These are phyloP conservation scores for Druon quercuslanigerum DNA, from an alignment of 1,140 invertebrate genomes.

Conservation along the genomic window DNA sequence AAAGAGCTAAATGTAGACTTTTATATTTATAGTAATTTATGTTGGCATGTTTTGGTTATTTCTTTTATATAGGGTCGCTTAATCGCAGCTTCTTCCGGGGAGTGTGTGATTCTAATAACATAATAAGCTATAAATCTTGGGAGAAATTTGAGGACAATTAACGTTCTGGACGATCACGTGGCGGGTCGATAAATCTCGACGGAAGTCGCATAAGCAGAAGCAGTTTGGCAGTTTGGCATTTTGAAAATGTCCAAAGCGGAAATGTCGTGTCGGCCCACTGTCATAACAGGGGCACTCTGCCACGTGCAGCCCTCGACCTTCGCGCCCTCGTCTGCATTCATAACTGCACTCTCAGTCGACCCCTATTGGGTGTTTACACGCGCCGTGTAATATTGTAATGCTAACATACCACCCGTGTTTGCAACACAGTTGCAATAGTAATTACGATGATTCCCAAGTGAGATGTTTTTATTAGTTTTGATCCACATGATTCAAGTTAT, in stretches of 20 bases:
- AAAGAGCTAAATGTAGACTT: too few relatives aligned
- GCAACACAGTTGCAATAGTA: not conserved
- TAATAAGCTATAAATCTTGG: conserved; percentile 54
- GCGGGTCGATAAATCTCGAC: conserved; percentile 62
- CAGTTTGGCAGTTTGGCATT: conserved; percentile 16
- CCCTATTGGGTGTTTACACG: conserved; percentile 45
- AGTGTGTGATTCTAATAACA: conserved; percentile 44
- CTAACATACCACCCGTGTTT: conserved; percentile 10
- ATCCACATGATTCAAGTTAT: not conserved
- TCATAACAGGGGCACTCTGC: conserved; percentile 69
- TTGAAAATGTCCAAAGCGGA: conserved; percentile 56
- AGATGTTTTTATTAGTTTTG: not conserved
- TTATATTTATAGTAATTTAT: too few relatives aligned
- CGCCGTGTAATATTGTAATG: conserved; percentile 24
- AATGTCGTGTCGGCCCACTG: conserved; percentile 65
- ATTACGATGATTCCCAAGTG: not conserved
- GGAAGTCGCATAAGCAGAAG: conserved; percentile 45
- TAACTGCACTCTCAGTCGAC: conserved; percentile 56
- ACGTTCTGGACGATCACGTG: conserved; percentile 55
- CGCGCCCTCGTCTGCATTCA: conserved; percentile 64
- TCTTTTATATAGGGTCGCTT: not conserved
- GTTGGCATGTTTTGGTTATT: too few relatives aligned
- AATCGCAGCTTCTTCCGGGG: not conserved
- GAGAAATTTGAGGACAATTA: conserved; percentile 62
- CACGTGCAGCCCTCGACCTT: conserved; percentile 60